Evolutionary conservation across 2,888 invertebrate species (phyloP), one percentile per base, ranked within the genome.

Genomic region (Thelaira solivaga): DNA sequence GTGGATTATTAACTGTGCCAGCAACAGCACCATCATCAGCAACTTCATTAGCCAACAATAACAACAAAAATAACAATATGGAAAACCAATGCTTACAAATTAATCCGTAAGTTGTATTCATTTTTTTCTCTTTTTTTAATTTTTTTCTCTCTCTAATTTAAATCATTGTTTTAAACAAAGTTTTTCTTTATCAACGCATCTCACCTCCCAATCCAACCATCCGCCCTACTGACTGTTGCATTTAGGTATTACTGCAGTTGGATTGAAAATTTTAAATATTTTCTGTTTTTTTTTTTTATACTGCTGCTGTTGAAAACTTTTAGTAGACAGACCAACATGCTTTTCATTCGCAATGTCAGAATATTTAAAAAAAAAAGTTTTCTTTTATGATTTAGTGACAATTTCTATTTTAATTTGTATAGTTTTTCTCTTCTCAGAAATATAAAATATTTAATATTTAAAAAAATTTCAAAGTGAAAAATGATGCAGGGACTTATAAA

Each of bases 61-160:
- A 62, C 82, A 79, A 26, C 84, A 83, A 82, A 85, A 83, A 82
- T 80, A 83, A 83, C 80, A 82, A 78, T 45, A 82, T 59, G 59
- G 51, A 79, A 61, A 55, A 69, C 51, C 74, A 74, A 69, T 69
- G 65, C 69, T 74, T 69, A 49, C 69, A 78, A 78, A 78, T 71
- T 71, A 78, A 74, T 74, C 78, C 78, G 78, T 78, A 78, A 78
- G 78, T 78, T 74, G 20, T 61, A 65, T 75, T 68, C 53, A 61
- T 43, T 61, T 67, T 55, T 59, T 49, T 8, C 16, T 41, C 26
- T 53, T 43, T 59, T 41, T 11, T 4, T n/a, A 26, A 45, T 45
- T 31, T 36, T 61, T 61, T 36, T 11, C 22, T 5, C 16, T 43
- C 20, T 18, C 8, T 20, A 64, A 36, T 55, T 72, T 72, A 55